Conservation (phyloP, 2,888 invertebrate species). For the Toxonevra muliebris region DNA sequence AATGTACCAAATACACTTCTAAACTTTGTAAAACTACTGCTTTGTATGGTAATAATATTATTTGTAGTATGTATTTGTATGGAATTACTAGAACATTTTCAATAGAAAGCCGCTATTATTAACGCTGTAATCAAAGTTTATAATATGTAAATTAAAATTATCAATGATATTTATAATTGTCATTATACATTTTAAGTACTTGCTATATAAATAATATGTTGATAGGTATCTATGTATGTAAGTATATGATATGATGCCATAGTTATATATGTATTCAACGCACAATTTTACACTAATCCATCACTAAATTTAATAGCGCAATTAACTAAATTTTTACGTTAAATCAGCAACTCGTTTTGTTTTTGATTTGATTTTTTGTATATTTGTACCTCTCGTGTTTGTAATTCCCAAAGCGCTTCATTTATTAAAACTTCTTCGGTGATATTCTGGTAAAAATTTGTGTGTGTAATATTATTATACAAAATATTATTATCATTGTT, state of each 20-base stretch:
- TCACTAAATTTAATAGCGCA: constrained; percentile 21
- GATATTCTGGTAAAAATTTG: constrained; percentile 81
- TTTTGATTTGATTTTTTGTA: constrained; percentile 19
- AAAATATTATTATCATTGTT: constrained; percentile 12
- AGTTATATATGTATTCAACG: neutral
- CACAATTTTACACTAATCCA: constrained; percentile 19
- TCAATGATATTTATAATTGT: too few species aligned
- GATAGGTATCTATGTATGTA: too few species aligned
- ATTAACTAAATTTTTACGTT: constrained; percentile 28
- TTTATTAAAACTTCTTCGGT: constrained; percentile 95
- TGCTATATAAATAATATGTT: too few species aligned
- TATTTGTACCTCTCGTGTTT: constrained; percentile 87
- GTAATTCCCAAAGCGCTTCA: constrained; percentile 92
- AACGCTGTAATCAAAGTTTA: too few species aligned
- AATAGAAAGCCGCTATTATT: neutral
- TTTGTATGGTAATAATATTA: too few species aligned
- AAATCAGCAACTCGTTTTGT: constrained; percentile 45
- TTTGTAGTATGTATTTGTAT: neutral
- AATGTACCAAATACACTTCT: too few species aligned
- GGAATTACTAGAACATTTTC: neutral
- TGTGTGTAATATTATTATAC: constrained; percentile 37
- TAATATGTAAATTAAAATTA: too few species aligned
- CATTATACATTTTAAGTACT: too few species aligned
- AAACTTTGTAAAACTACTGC: too few species aligned
- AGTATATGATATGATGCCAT: too few species aligned